Evolutionary conservation across 2,797 vertebrate species (phyloP).

Genomic region (Parotocinclus haroldoi): DNA sequence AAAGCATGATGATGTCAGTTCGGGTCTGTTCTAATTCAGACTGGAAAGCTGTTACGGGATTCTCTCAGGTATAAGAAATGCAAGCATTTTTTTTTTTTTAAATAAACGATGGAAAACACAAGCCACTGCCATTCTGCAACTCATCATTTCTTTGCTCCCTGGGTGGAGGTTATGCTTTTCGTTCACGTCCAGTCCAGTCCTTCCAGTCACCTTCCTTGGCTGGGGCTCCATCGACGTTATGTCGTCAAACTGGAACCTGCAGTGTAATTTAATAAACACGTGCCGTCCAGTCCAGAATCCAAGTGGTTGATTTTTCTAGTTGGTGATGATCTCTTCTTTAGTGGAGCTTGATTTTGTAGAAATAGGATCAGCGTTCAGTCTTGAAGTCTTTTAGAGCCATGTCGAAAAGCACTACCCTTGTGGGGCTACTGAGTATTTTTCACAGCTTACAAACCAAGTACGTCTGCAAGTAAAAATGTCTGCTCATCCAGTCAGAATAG

Average conservation of each 20-base stretch:
- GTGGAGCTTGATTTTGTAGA: too few species aligned
- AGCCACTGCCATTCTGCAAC: constrained; percentile 67
- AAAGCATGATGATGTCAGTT: constrained; percentile 50
- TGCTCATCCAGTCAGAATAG: too few species aligned
- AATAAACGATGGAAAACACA: constrained; percentile 76
- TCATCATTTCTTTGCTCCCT: constrained; percentile 64
- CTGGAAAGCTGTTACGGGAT: constrained; percentile 75
- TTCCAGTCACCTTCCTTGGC: constrained; percentile 17
- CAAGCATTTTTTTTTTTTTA: constrained; percentile 44
- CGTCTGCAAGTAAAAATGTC: too few species aligned
- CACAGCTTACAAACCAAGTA: too few species aligned
- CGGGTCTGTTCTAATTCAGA: constrained; percentile 62
- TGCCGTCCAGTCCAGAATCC: too few species aligned
- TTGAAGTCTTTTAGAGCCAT: too few species aligned
- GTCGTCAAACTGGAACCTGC: not conserved
- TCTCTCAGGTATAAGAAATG: constrained; percentile 73
- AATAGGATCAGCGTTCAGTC: too few species aligned
- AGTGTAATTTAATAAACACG: too few species aligned
- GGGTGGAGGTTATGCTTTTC: constrained; percentile 47
- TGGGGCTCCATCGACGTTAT: constrained; percentile 19
- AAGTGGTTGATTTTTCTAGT: too few species aligned
- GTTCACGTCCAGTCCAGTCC: constrained; percentile 27
- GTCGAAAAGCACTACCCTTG: too few species aligned
- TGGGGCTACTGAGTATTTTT: too few species aligned
- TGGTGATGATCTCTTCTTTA: too few species aligned